These are phyloP conservation scores for Leucoraja erinaceus DNA, from an alignment of 2,113 vertebrate genomes.

Conservation along the genomic window DNA sequence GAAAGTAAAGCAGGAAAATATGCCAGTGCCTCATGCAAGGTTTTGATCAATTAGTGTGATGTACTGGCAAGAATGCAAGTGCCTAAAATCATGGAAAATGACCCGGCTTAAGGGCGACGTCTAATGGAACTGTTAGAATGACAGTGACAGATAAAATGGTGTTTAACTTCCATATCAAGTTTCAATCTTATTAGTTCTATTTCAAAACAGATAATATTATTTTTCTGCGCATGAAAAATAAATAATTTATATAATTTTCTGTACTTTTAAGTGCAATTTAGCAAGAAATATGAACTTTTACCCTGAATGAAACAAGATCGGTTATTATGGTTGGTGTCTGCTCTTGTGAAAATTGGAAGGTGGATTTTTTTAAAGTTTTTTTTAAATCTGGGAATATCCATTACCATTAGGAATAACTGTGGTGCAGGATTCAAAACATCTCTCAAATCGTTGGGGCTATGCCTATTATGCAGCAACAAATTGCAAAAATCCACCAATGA, in stretches of 20 bases:
- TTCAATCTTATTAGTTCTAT: conserved; percentile 27
- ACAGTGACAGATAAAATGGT: conserved; percentile 36
- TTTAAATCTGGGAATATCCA: not conserved
- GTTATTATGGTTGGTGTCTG: conserved; percentile 33
- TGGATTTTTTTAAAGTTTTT: not conserved
- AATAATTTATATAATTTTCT: conserved; percentile 22
- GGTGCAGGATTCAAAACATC: not conserved
- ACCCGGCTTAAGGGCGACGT: conserved; percentile 11
- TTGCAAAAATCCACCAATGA: conserved; percentile 17
- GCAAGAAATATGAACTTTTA: conserved; percentile 37
- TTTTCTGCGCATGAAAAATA: conserved; percentile 1
- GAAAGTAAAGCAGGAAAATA: not conserved
- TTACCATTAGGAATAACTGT: conserved; percentile 21
- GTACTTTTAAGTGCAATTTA: conserved; percentile 29
- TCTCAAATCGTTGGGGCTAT: not conserved
- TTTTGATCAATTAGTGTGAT: conserved; percentile 27
- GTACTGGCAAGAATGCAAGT: conserved; percentile 2
- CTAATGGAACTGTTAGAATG: conserved; percentile 35
- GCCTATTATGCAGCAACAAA: conserved; percentile 27
- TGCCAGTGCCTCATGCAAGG: not conserved
- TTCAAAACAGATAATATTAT: conserved; percentile 3
- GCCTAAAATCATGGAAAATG: conserved; percentile 36
- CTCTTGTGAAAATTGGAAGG: conserved; percentile 1
- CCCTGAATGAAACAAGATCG: conserved; percentile 35
- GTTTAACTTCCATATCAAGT: conserved; percentile 34